A percentile compares a stretch with the other conserved stretches of the same genome.
phyloP scores from a whole-genome alignment of 2,888 invertebrate genomes.

The Eupithecia tripunctaria region DNA sequence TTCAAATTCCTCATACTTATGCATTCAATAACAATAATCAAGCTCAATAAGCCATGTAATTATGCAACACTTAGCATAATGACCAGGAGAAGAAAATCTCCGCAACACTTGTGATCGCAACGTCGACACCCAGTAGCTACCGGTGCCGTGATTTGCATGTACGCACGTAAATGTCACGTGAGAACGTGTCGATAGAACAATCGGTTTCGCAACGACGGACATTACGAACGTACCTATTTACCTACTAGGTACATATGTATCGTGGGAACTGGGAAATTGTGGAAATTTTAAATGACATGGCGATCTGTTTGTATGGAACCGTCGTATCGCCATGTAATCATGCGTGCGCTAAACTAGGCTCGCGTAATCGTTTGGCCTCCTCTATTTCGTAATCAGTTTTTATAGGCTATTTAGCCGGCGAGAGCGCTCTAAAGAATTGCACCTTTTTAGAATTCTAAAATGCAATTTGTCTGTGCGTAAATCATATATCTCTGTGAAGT shows the following conservation, averaged over 20 bases:
- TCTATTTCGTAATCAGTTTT: slow-evolving; percentile 20
- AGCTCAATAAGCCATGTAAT: slow-evolving; percentile 20
- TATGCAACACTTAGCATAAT: slow-evolving; percentile 29
- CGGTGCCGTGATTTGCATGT: slow-evolving; percentile 45
- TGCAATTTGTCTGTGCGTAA: background rate
- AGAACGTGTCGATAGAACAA: slow-evolving; percentile 49
- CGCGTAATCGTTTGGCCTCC: slow-evolving; percentile 4
- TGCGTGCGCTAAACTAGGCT: slow-evolving; percentile 34
- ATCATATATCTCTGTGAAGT: background rate
- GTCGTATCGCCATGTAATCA: slow-evolving; percentile 44
- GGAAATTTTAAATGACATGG: slow-evolving; percentile 51
- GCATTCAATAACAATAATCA: slow-evolving; percentile 12
- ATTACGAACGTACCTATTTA: slow-evolving; percentile 28
- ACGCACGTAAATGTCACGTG: slow-evolving; percentile 47
- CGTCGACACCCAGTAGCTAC: slow-evolving; percentile 35
- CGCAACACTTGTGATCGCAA: slow-evolving; percentile 38
- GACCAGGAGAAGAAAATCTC: slow-evolving; percentile 32
- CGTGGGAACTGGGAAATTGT: slow-evolving; percentile 53
- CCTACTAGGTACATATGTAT: slow-evolving; percentile 37
- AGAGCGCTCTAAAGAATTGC: background rate
- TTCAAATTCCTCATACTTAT: background rate
- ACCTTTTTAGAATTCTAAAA: slow-evolving; percentile 1
- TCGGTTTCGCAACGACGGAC: slow-evolving; percentile 49
- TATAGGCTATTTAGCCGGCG: background rate
- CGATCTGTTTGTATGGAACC: slow-evolving; percentile 44